Percentiles rank a stretch among this genome's conserved stretches.
These are phyloP conservation scores for Frieseomelitta varia DNA, from an alignment of 1,140 invertebrate species.

Conservation along the genomic window DNA sequence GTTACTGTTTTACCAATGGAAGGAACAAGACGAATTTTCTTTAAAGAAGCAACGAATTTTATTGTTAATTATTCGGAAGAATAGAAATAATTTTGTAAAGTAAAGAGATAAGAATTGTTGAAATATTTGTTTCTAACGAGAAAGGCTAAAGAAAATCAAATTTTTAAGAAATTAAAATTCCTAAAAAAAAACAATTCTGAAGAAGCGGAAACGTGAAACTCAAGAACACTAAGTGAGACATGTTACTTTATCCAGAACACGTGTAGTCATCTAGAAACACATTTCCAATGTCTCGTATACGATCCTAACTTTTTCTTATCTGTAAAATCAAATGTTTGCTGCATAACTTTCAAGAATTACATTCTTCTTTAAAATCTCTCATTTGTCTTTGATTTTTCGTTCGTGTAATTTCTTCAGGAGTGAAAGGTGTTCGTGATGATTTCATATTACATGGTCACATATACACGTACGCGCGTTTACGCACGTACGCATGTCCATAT, in stretches of 20 bases:
- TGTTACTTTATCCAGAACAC: not conserved
- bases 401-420: not conserved
- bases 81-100: not conserved
- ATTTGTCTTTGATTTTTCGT: not conserved
- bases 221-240: not conserved
- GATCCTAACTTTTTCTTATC: not conserved
- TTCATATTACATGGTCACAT: not conserved
- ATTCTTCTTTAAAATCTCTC: not conserved
- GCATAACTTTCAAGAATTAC: not conserved
- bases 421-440: slow-evolving; percentile 21
- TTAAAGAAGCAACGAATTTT: not conserved
- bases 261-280: not conserved
- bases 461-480: not conserved
- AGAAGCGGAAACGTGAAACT: not conserved
- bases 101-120: not conserved
- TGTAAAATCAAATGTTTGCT: not conserved
- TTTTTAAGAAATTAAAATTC: not conserved
- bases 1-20: slow-evolving; percentile 11
- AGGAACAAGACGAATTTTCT: not conserved
- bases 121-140: not conserved
- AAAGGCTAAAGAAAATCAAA: not conserved
- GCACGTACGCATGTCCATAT: slow-evolving; percentile 49
- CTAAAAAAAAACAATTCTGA: not conserved
- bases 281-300: not conserved
- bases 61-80: not conserved